These are phyloP conservation scores for Protosalanx chinensis DNA, from an alignment of 2,797 vertebrate genomes.

Conservation along the genomic window DNA sequence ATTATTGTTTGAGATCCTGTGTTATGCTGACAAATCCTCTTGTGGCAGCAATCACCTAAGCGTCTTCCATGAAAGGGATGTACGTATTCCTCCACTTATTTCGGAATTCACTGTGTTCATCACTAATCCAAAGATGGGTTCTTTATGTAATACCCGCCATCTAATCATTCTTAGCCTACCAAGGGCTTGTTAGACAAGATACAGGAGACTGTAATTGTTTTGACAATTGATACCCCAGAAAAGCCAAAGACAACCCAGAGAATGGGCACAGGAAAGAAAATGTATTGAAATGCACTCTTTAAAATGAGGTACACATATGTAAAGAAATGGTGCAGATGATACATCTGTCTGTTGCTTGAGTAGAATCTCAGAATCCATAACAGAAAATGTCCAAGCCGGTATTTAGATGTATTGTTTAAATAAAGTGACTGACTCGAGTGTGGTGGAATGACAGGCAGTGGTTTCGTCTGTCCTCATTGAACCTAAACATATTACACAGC, in stretches of 20 bases:
- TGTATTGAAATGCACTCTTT: too few species aligned
- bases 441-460: slow-evolving; percentile 42
- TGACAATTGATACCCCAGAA: slow-evolving; percentile 63
- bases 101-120: slow-evolving; percentile 72
- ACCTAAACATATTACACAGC: slow-evolving; percentile 71
- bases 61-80: slow-evolving; percentile 73
- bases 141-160: slow-evolving; percentile 72
- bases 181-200: slow-evolving; percentile 71
- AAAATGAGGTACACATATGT: too few species aligned
- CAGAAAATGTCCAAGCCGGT: slow-evolving; percentile 31
- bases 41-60: slow-evolving; percentile 75
- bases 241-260: slow-evolving; percentile 52
- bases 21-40: slow-evolving; percentile 78
- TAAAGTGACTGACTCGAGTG: slow-evolving; percentile 45
- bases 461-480: slow-evolving; percentile 58
- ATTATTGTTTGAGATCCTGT: slow-evolving; percentile 75
- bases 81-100: slow-evolving; percentile 74
- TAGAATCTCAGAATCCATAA: slow-evolving; percentile 37
- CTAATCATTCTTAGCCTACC: slow-evolving; percentile 69
- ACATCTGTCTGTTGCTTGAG: slow-evolving; percentile 18
- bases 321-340: slow-evolving; percentile 19
- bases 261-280: slow-evolving; percentile 9
- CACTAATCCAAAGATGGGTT: slow-evolving; percentile 74
- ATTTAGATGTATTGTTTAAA: slow-evolving; percentile 56
- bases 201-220: slow-evolving; percentile 71